phyloP scores from a whole-genome alignment of 1,140 invertebrate genomes.

The Trissolcus basalis region DNA sequence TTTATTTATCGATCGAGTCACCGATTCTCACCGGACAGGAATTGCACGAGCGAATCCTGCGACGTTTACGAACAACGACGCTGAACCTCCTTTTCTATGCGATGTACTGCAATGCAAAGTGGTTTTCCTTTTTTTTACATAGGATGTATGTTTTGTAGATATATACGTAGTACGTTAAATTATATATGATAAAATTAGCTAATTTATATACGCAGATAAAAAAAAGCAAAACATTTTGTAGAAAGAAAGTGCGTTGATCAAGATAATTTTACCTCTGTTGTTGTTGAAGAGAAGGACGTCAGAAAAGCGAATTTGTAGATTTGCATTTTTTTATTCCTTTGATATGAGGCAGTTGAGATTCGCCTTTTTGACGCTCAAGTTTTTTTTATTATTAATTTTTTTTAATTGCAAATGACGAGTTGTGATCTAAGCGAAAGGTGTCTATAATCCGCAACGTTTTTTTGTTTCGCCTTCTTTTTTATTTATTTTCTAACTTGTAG shows the following conservation, averaged over 20 bases:
- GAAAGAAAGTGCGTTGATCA: constrained; percentile 9
- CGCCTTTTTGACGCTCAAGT: constrained; percentile 21
- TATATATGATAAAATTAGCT: constrained; percentile 20
- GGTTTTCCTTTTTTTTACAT: constrained; percentile 59
- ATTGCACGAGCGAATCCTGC: neutral
- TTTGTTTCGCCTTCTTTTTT: constrained; percentile 17
- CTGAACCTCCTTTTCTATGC: neutral
- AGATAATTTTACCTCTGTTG: constrained; percentile 35
- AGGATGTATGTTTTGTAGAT: constrained; percentile 70
- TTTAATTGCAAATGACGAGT: constrained; percentile 41
- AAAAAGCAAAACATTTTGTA: constrained; percentile 14
- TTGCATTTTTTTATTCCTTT: constrained; percentile 41
- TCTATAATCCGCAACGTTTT: constrained; percentile 11
- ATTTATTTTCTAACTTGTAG: constrained; percentile 13
- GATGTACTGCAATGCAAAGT: constrained; percentile 62
- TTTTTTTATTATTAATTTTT: constrained; percentile 1
- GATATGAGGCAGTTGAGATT: constrained; percentile 17
- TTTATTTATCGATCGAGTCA: constrained; percentile 17
- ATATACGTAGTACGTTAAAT: constrained; percentile 52
- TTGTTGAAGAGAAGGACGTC: constrained; percentile 40
- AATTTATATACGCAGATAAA: constrained; percentile 26
- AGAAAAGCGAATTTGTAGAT: constrained; percentile 33
- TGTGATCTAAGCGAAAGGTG: constrained; percentile 40
- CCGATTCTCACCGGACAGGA: neutral
- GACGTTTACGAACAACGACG: neutral